Conservation (phyloP, 2,888 invertebrate species). For the Athetis lepigone region DNA sequence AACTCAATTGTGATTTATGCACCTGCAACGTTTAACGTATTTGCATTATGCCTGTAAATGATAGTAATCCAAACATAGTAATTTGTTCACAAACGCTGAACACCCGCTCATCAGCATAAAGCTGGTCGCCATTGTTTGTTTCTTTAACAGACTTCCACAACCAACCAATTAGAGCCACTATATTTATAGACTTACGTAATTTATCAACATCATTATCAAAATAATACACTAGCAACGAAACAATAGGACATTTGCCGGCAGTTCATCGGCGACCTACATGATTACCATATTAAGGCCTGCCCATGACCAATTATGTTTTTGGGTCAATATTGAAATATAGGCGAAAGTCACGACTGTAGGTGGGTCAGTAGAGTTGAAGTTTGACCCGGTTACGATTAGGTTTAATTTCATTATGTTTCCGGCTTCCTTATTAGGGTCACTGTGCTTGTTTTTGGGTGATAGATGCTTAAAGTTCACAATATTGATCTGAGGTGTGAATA, state of each 20-base stretch:
- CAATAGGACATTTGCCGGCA: conserved; percentile 54
- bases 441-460: too few species aligned
- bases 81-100: neutral
- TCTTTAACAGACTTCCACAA: conserved; percentile 2
- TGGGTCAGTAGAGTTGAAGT: conserved; percentile 13
- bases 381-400: conserved; percentile 17
- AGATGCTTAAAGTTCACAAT: too few species aligned
- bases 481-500: too few species aligned
- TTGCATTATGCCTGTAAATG: neutral
- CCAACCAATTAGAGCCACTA: conserved; percentile 12
- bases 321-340: conserved; percentile 62
- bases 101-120: neutral
- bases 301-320: conserved; percentile 59
- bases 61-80: neutral
- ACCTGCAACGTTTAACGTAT: neutral
- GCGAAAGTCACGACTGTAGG: conserved; percentile 54
- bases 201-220: conserved; percentile 22
- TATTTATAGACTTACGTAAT: conserved; percentile 12
- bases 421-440: too few species aligned
- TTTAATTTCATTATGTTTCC: conserved; percentile 32
- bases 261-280: conserved; percentile 54
- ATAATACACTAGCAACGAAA: conserved; percentile 35
- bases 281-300: conserved; percentile 41
- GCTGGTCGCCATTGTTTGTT: conserved; percentile 11
- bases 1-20: too few species aligned